Conservation (phyloP, 2,888 invertebrate species). For the Pecten maximus region DNA sequence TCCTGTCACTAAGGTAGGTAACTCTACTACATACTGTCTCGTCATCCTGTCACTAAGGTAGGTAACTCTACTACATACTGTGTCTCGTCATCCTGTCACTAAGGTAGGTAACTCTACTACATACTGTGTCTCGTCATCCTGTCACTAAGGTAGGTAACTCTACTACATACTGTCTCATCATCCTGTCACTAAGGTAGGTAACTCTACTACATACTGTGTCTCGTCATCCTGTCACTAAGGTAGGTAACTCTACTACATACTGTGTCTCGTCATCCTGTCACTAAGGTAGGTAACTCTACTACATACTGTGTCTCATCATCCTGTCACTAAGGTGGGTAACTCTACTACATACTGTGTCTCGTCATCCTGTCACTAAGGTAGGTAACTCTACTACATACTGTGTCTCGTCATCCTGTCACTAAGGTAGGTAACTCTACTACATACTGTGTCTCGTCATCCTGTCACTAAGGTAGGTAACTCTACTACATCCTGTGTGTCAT, state of each 20-base stretch:
- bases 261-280: neutral
- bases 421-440: slow-evolving; percentile 87
- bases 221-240: neutral
- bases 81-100: neutral
- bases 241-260: neutral
- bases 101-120: slow-evolving; percentile 13
- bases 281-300: neutral
- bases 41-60: neutral
- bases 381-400: slow-evolving; percentile 87
- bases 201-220: neutral
- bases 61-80: neutral
- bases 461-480: slow-evolving; percentile 87
- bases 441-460: slow-evolving; percentile 87
- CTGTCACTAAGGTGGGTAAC: neutral
- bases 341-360: neutral
- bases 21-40: neutral
- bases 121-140: neutral
- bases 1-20: neutral
- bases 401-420: slow-evolving; percentile 90
- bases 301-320: neutral
- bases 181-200: neutral
- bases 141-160: neutral
- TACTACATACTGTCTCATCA: neutral
- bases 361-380: neutral
- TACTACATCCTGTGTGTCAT: neutral